Evolutionary conservation across 2,888 invertebrate genomes (phyloP), one percentile per base, ranked within the genome.

Genomic region (Zelleria hepariella): DNA sequence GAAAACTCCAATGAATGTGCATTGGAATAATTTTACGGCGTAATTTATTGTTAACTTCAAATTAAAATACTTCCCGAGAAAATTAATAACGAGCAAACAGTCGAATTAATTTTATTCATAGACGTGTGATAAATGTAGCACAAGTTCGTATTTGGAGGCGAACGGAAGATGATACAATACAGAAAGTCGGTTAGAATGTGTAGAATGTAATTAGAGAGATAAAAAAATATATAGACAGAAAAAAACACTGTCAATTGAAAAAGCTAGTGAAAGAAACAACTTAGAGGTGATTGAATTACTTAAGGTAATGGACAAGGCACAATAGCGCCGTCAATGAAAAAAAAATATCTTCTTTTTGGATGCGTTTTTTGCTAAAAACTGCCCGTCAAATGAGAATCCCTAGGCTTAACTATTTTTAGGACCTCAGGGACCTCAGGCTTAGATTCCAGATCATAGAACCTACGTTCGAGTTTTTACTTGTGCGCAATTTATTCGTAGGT

Each of bases 161-260:
- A 54, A 24, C 27, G 25, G 71, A 71, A 70, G 75, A 68, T n/a
- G n/a, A n/a, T n/a, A n/a, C n/a, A n/a, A n/a, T 73, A 71, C 66
- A 67, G 66, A 73, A 78, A 75, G 72, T 75, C 71, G 74, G 78
- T 77, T 73, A 73, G 62, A 70, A 67, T 70, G 71, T 66, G 23
- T 51, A 21, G 51, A 15, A 15, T 10, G 32, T 42, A 10, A 15
- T 42, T 51, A 21, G 10, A 8, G 51, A 51, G 51, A 51, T 51
- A 18, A 20, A 51, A 51, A 20, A 4, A 10, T 10, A 42, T 15
- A 42, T 0, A 42, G 15, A 7, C 1, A 10, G 32, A 42, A 42
- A 42, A 0, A 42, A 42, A 7, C 1, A 15, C 32, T 15, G 15
- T 15, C 15, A 10, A 42, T n/a, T n/a, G n/a, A 15, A 42, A 42